Percentiles rank a stretch among this genome's conserved stretches.
Evolutionary conservation across 2,113 vertebrate species (phyloP).

Genomic region (Bettongia penicillata): DNA sequence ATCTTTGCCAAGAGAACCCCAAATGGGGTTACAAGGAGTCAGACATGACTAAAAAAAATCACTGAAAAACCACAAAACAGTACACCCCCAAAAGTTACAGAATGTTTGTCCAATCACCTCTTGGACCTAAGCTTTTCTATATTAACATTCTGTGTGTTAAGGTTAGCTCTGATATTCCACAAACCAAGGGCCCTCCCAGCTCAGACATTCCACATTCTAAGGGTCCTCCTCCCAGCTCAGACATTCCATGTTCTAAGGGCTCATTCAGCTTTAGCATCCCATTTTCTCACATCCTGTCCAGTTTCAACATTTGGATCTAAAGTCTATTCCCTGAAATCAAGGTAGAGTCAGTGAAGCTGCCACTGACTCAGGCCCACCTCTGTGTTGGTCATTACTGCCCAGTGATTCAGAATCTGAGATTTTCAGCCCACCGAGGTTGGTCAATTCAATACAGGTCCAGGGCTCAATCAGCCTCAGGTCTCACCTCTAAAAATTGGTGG

Average conservation of each 20-base stretch:
- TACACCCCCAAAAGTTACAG: not conserved
- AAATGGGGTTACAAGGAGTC: not conserved
- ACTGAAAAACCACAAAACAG: not conserved
- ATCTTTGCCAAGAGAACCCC: not conserved
- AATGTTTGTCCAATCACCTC: not conserved
- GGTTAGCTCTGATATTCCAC: too few species aligned
- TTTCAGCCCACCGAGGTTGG: not conserved
- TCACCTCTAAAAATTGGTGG: slow-evolving; percentile 89
- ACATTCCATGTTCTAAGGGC: not conserved
- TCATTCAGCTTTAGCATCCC: not conserved
- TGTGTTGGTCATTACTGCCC: not conserved
- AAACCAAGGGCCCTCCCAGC: too few species aligned
- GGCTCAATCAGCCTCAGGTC: not conserved
- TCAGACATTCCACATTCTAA: not conserved
- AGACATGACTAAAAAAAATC: not conserved
- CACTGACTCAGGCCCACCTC: not conserved
- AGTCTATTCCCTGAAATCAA: not conserved
- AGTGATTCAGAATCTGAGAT: not conserved
- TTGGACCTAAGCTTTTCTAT: not conserved
- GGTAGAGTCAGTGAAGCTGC: not conserved
- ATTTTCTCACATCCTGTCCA: not conserved
- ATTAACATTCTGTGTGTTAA: not conserved
- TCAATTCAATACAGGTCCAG: not conserved
- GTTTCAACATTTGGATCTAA: not conserved
- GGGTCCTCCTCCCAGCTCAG: too few species aligned